Evolutionary conservation across 2,113 vertebrate genomes (phyloP).

Genomic region (Xenopus laevis): DNA sequence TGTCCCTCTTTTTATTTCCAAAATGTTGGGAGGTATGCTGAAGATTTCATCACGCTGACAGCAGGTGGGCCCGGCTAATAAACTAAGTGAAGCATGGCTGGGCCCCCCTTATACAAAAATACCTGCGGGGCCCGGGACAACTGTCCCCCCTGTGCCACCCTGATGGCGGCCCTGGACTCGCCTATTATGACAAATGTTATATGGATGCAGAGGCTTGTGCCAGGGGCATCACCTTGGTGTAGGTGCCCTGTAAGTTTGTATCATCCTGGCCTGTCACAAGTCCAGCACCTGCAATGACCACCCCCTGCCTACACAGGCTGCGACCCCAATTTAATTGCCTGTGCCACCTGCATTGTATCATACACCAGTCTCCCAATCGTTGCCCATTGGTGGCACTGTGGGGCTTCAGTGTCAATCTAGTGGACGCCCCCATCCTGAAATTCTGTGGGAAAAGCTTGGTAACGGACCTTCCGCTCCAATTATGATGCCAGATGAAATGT

Average conservation of each 20-base stretch:
- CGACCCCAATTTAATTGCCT: slow-evolving; percentile 54
- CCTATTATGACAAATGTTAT: slow-evolving; percentile 97
- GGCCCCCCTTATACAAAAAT: too few species aligned
- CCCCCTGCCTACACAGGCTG: slow-evolving; percentile 67
- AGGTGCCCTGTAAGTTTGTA: slow-evolving; percentile 86
- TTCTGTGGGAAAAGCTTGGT: slow-evolving; percentile 95
- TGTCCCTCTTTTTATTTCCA: too few species aligned
- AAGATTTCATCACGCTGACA: too few species aligned
- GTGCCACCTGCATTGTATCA: slow-evolving; percentile 82
- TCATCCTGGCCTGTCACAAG: slow-evolving; percentile 82
- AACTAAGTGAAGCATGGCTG: too few species aligned
- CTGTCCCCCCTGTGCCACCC: too few species aligned
- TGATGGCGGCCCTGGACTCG: too few species aligned
- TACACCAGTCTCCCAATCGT: slow-evolving; percentile 83
- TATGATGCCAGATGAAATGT: slow-evolving; percentile 95
- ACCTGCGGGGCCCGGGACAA: too few species aligned
- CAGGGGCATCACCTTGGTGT: slow-evolving; percentile 74
- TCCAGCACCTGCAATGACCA: slow-evolving; percentile 77
- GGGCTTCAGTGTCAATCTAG: slow-evolving; percentile 90
- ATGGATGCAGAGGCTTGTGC: slow-evolving; percentile 94
- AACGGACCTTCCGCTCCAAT: slow-evolving; percentile 77
- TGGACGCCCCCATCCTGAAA: slow-evolving; percentile 79
- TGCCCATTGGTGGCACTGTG: slow-evolving; percentile 81
- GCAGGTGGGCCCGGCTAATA: too few species aligned
- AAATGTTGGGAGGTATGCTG: too few species aligned